These are phyloP conservation scores for Drosophila bocqueti DNA, from an alignment of 1,140 invertebrate genomes.

Conservation along the genomic window DNA sequence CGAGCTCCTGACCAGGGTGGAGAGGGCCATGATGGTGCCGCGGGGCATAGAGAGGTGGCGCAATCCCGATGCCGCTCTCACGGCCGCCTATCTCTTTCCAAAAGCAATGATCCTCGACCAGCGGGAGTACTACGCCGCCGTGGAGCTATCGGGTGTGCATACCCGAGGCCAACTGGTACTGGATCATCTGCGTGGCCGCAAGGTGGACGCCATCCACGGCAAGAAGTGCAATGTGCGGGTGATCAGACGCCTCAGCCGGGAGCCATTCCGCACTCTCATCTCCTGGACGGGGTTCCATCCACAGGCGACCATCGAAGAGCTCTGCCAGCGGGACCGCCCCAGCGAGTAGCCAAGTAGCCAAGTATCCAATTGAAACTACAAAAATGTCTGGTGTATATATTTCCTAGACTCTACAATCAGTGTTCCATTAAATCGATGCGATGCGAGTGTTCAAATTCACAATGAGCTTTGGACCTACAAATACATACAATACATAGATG, in stretches of 20 bases:
- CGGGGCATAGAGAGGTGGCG: constrained; percentile 77
- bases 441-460: constrained; percentile 59
- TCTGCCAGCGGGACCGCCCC: neutral
- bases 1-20: constrained; percentile 86
- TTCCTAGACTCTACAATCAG: constrained; percentile 46
- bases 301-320: neutral
- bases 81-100: constrained; percentile 86
- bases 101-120: constrained; percentile 63
- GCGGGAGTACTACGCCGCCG: constrained; percentile 78
- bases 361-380: constrained; percentile 36
- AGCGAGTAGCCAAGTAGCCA: neutral
- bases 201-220: constrained; percentile 35
- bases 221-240: constrained; percentile 40
- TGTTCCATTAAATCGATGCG: constrained; percentile 50
- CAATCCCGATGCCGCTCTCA: constrained; percentile 87
- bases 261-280: constrained; percentile 42
- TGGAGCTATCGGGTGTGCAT: constrained; percentile 51
- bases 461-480: constrained; percentile 38
- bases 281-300: constrained; percentile 46
- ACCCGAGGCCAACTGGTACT: constrained; percentile 65
- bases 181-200: constrained; percentile 45
- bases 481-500: constrained; percentile 7
- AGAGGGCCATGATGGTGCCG: constrained; percentile 76
- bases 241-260: constrained; percentile 29
- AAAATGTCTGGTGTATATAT: constrained; percentile 50